phyloP scores from a whole-genome alignment of 2,113 vertebrate species.

The Larimichthys crocea region DNA sequence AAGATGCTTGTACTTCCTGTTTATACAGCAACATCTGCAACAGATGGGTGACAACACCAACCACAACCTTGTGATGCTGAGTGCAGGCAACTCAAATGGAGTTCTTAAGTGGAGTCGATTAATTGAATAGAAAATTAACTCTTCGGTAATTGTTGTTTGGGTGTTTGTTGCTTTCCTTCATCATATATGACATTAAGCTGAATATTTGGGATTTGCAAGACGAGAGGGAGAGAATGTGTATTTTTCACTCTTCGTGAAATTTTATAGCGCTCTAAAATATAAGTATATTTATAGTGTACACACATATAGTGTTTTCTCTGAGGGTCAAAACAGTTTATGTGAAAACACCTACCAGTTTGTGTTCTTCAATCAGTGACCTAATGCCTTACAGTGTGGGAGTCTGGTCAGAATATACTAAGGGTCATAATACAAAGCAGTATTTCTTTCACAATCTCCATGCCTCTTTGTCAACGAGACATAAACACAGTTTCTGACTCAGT shows the following conservation, averaged over 20 bases:
- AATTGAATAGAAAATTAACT: not conserved
- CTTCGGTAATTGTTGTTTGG: not conserved
- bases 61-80: conserved; percentile 17
- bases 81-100: not conserved
- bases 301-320: not conserved
- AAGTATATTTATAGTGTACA: not conserved
- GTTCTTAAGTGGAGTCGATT: not conserved
- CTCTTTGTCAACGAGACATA: conserved; percentile 1
- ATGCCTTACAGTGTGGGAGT: not conserved
- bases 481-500: conserved; percentile 19
- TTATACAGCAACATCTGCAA: conserved; percentile 14
- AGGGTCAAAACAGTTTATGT: not conserved
- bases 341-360: not conserved
- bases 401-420: not conserved
- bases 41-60: not conserved
- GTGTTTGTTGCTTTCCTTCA: too few relatives aligned
- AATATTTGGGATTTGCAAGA: not conserved
- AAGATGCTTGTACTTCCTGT: conserved; percentile 54
- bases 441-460: not conserved
- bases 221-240: not conserved
- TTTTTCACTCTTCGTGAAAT: not conserved
- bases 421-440: conserved; percentile 17
- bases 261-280: not conserved
- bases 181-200: not conserved
- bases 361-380: not conserved